Base-by-base conservation (phyloP, 2,113 vertebrate species). In the Andinoacara biseriatus region DNA sequence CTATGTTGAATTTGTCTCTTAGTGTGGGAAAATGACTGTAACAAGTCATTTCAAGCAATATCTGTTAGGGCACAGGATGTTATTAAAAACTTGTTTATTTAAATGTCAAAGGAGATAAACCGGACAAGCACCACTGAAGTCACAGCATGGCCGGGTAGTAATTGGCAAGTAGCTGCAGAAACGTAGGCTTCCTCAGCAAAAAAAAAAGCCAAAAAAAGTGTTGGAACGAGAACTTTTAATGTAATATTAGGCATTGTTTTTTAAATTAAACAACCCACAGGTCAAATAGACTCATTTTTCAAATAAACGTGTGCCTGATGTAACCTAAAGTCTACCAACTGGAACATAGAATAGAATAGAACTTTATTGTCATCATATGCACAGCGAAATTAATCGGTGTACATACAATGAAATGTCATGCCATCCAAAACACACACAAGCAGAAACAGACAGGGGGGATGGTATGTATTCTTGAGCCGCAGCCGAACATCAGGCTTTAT, bases 41-140 rank as follows among this genome's bases (percentile, higher is more conserved):
- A 6, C 9, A 10, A 26, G 35, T 0, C 11, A 1, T 67, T 17
- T 40, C 6, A 31, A 26, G 43, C 46, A 83, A 56, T 56, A 24
- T 26, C 26, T 52, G 38, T 6, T 17, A 10, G 38, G 2, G 9
- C 20, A 40, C 78, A 82, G 86, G 83, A 88, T 79, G 67, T 59
- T 22, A 62, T 52, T 52, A 26, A 63, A 40, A 22, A 3, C 3
- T 2, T 56, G 69, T 82, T 87, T 81, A 82, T n/a, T 62, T 76
- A 52, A 22, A 33, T 33, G 80, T 60, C 62, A 65, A 54, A 72
- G 29, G 54, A 56, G 59, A 81, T 76, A 61, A 78, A 76, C 49
- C 3, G 18, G 6, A 82, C 18, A 17, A 60, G 33, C 4, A 15
- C 10, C 59, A 15, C 35, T 56, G 20, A 4, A n/a, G 10, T 76